A percentile compares a stretch with the other conserved stretches of the same genome.
phyloP scores from a whole-genome alignment of 2,888 invertebrate species.

The Acrocyrtus sp. region DNA sequence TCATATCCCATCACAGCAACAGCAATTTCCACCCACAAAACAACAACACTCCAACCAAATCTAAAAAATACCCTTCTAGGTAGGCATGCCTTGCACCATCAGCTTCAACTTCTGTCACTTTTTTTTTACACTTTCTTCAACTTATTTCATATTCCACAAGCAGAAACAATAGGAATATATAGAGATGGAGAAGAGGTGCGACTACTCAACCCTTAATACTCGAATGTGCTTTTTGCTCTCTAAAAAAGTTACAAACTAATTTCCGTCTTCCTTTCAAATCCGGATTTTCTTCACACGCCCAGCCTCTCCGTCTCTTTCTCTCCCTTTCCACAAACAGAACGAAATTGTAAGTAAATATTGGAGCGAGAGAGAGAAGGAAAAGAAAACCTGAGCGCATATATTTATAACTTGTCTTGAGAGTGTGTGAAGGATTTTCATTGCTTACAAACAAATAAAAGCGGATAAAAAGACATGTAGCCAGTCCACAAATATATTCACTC shows the following conservation, averaged over 20 bases:
- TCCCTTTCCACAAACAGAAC: conserved; percentile 19
- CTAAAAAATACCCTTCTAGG: background rate
- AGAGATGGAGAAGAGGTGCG: conserved; percentile 34
- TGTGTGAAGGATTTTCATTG: background rate
- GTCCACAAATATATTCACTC: background rate
- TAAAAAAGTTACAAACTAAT: conserved; percentile 56
- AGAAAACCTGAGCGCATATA: conserved; percentile 1
- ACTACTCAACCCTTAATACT: no score
- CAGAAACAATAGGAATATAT: no score
- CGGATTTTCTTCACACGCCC: conserved; percentile 64
- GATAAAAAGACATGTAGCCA: no score
- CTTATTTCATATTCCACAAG: no score
- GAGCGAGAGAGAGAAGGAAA: no score
- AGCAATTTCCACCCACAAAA: background rate
- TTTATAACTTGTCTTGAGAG: background rate
- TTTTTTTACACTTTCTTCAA: background rate
- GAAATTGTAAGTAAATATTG: conserved; percentile 1
- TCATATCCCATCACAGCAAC: conserved; percentile 17
- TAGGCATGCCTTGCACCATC: conserved; percentile 28
- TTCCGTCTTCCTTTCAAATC: conserved; percentile 64
- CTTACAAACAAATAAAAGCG: no score
- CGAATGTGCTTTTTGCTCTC: no score
- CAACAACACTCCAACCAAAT: background rate
- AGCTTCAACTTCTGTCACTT: conserved; percentile 9
- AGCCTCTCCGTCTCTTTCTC: conserved; percentile 15